Base-by-base conservation (phyloP, 2,888 invertebrate species). In the Lasioglossum leucozonium region DNA sequence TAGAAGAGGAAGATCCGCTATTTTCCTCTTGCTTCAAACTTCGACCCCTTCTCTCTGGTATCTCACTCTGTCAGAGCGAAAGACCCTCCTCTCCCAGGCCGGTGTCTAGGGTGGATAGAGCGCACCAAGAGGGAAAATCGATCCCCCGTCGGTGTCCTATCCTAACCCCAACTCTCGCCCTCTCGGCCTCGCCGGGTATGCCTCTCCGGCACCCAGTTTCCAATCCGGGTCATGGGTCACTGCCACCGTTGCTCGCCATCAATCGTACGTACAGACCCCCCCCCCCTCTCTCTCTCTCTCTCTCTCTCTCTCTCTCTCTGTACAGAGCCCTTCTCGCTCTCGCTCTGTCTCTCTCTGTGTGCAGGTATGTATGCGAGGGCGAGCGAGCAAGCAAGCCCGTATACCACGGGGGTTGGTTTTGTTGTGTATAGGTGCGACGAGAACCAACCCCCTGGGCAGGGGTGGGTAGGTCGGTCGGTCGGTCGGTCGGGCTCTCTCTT, bases 191-290 rank as follows among this genome's bases (percentile, higher is more conserved):
- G 85, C 88, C 82, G 88, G 89, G 85, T 89, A 89, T 88, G 89
- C 91, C 91, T 72, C 72, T 88, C 91, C 91, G 90, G 87, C 90
- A 91, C 90, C 92, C 90, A 92, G 89, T 91, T 93, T 92, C 89
- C 91, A 91, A 94, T 94, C 93, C 94, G 93, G 94, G 94, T 94
- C 94, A 94, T 94, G 94, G 94, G 94, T 94, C 94, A 94, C 94
- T 94, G 94, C 94, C 94, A 94, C 93, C 93, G 91, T 86, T 90
- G 79, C 42, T 79, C 81, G 80, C 86, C 87, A 88, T 90, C 90
- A 90, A 90, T 90, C 85, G 86, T 90, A 88, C 81, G 85, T 82
- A 74, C 89, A 81, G 79, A 72, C 84, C 84, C 69, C n/a, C n/a
- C 4, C n/a, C 51, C 8, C n/a, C n/a, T 55, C 55, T 8, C n/a